Percentiles rank a stretch among this genome's conserved stretches.
phyloP scores from a whole-genome alignment of 1,140 invertebrate genomes.

The Diachasmimorpha longicaudata region DNA sequence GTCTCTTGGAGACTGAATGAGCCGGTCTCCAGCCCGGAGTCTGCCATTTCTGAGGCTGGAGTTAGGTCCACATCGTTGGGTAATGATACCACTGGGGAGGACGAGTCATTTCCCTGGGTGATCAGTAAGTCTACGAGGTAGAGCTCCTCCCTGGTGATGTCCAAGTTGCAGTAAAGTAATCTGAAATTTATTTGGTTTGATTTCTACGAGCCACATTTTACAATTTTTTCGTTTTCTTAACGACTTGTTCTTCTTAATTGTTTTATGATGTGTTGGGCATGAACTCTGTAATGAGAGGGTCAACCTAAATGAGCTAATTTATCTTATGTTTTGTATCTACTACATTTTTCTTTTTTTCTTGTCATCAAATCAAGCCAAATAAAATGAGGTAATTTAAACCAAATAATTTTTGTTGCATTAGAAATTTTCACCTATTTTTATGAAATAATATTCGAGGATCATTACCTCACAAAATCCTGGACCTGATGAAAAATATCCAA shows the following conservation, averaged over 20 bases:
- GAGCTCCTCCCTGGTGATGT: slow-evolving; percentile 45
- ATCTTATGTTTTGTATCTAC: too few relatives aligned
- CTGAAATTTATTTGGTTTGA: slow-evolving; percentile 39
- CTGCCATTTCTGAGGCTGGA: slow-evolving; percentile 60
- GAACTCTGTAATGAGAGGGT: too few relatives aligned
- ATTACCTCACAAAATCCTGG: slow-evolving; percentile 55
- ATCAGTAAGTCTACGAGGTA: slow-evolving; percentile 41
- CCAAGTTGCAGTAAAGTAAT: slow-evolving; percentile 52
- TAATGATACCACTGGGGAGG: neutral
- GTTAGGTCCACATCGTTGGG: slow-evolving; percentile 21
- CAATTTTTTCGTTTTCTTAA: too few relatives aligned
- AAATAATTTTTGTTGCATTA: too few relatives aligned
- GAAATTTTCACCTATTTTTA: too few relatives aligned
- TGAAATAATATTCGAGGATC: slow-evolving; percentile 11
- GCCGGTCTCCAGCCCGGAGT: slow-evolving; percentile 67
- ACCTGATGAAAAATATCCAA: slow-evolving; percentile 55
- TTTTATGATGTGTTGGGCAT: too few relatives aligned
- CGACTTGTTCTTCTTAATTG: too few relatives aligned
- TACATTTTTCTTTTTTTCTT: too few relatives aligned
- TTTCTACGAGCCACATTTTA: slow-evolving; percentile 5
- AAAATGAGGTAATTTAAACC: too few relatives aligned
- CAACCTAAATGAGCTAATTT: too few relatives aligned
- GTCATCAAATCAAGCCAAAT: too few relatives aligned
- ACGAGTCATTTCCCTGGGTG: slow-evolving; percentile 14
- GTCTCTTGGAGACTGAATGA: slow-evolving; percentile 62